Evolutionary conservation across 2,113 vertebrate genomes (phyloP).

Genomic region (Panurus biarmicus): DNA sequence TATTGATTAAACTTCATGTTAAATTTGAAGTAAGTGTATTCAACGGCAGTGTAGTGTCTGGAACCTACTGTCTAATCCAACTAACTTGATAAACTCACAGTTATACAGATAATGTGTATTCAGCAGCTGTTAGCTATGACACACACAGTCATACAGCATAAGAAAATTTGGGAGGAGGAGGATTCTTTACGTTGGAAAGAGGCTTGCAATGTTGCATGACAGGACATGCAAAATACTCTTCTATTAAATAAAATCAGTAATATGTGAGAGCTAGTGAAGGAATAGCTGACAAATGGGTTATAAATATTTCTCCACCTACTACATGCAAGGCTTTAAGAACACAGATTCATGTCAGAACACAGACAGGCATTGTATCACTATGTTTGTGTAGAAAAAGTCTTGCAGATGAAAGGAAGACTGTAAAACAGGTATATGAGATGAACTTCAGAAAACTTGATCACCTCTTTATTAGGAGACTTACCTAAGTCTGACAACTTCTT

Average conservation of each 20-base stretch:
- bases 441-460: too few relatives aligned
- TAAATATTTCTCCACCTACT: background rate
- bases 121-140: background rate
- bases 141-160: background rate
- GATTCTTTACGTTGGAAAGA: background rate
- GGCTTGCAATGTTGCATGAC: background rate
- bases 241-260: background rate
- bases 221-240: background rate
- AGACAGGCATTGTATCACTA: background rate
- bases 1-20: slow-evolving; percentile 36
- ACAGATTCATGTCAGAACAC: background rate
- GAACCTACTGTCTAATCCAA: slow-evolving; percentile 3
- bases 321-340: background rate
- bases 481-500: too few relatives aligned
- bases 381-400: background rate
- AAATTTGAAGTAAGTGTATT: slow-evolving; percentile 14
- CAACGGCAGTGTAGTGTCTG: background rate
- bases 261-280: background rate
- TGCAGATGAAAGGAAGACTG: background rate
- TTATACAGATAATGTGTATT: background rate
- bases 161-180: background rate
- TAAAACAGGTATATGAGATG: too few relatives aligned
- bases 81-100: background rate
- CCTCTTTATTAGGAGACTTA: too few relatives aligned
- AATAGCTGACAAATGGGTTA: background rate